Percentiles rank a stretch among this genome's conserved stretches.
Evolutionary conservation across 1,140 invertebrate genomes (phyloP).

Genomic region (Phortica variegata): DNA sequence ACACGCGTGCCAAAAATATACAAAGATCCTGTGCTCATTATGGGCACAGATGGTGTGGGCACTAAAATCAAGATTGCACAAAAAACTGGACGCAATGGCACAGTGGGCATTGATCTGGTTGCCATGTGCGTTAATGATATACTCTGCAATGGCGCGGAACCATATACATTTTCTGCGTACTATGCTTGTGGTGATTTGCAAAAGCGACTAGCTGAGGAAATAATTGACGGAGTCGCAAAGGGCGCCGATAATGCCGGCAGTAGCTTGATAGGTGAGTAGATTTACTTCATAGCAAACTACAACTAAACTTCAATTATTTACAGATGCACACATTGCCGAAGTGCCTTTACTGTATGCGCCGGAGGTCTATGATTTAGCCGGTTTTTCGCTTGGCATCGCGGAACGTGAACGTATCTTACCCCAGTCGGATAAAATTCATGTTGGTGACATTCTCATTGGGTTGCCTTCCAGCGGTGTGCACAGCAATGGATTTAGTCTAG

Average conservation of each 20-base stretch:
- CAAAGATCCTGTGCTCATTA: slow-evolving; percentile 83
- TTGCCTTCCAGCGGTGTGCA: slow-evolving; percentile 88
- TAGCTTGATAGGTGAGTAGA: slow-evolving; percentile 75
- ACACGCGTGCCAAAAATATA: slow-evolving; percentile 57
- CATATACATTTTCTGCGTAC: slow-evolving; percentile 94
- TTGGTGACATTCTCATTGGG: slow-evolving; percentile 84
- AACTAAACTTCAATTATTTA: slow-evolving; percentile 1
- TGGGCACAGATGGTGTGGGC: slow-evolving; percentile 95
- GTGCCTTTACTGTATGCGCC: slow-evolving; percentile 90
- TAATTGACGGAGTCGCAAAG: slow-evolving; percentile 80
- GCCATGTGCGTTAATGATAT: slow-evolving; percentile 99
- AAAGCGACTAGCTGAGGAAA: slow-evolving; percentile 67
- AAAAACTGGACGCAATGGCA: slow-evolving; percentile 71
- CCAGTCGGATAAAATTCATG: slow-evolving; percentile 66
- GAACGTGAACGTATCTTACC: slow-evolving; percentile 77
- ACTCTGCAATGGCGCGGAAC: slow-evolving; percentile 89
- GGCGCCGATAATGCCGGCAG: slow-evolving; percentile 82
- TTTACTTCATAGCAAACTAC: not conserved
- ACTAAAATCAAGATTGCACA: slow-evolving; percentile 95
- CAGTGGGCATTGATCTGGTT: slow-evolving; percentile 92
- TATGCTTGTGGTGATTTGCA: slow-evolving; percentile 86
- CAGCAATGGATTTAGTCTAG: slow-evolving; percentile 95
- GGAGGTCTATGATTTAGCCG: slow-evolving; percentile 92
- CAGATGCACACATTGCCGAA: slow-evolving; percentile 92
- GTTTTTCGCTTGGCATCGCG: slow-evolving; percentile 91